Base-by-base conservation (phyloP, 2,113 vertebrate species). In the Dermatemys mawii region DNA sequence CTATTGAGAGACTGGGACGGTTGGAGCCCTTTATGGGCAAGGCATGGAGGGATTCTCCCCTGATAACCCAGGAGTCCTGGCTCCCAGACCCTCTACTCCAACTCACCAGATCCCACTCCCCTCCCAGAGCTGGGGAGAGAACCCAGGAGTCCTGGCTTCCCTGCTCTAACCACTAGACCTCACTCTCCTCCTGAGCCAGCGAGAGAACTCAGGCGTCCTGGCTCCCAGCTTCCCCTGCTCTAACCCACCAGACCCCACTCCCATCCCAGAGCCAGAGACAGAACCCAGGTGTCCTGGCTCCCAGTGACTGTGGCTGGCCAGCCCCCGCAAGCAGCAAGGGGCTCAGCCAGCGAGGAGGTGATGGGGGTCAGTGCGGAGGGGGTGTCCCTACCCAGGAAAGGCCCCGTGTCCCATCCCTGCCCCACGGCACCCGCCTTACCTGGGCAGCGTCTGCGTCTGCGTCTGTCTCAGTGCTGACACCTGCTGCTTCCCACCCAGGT, bases 401-500 rank as follows among this genome's bases (percentile, higher is more conserved):
- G 29, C 29, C 57, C 57, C 29, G 1, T 32, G 29, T 60, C 29
- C 29, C 13, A 3, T 60, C 57, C 6, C 57, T 60, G 13, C 57
- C 29, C 16, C 60, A 19, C 2, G 35, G 16, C 57, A n/a, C 8
- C 60, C 7, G 14, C 60, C 60, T 2, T 67, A 67, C 60, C 60
- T 67, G 60, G 60, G 7, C 60, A 67, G 60, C 16, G 8, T 32
- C 35, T 35, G 32, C 32, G 16, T n/a, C 60, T n/a, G 60, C 8
- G 1, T n/a, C 60, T 67, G 13, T 32, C 8, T n/a, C 16, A 2
- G 60, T 5, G 32, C 14, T 1, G 14, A 29, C 19, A 16, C 35
- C 60, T 1, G 1, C 9, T 55, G 16, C 35, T 67, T n/a, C n/a
- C 13, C 35, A n/a, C 35, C 16, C 3, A 2, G 57, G 60, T 2